Evolutionary conservation across 2,113 vertebrate genomes (phyloP), one percentile per base, ranked within the genome.

Genomic region (Vombatus ursinus): DNA sequence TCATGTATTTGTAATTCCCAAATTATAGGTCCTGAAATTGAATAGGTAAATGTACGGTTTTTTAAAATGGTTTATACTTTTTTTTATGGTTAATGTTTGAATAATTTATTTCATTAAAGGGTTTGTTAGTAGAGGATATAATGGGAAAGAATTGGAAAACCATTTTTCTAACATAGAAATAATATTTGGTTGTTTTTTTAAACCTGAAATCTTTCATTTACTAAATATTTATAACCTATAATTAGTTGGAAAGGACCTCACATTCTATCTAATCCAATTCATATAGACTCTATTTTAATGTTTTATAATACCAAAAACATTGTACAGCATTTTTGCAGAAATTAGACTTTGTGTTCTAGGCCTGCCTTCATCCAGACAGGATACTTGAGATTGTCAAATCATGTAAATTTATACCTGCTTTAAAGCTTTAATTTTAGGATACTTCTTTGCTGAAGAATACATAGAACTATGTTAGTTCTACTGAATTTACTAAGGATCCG

Each of bases 31-130:
- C 52, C 96, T 95, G 31, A 61, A 91, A 93, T 97, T 77, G 93
- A 91, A 95, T 93, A 89, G 14, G 50, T n/a, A 31, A 94, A 50
- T 96, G 49, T 94, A 97, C 92, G 50, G 90, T 44, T 84, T 94
- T 50, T 91, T 95, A 96, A 94, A 95, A 90, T 90, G 94, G 48
- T 90, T 91, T 97, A 37, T 26, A 94, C 2, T 95, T 93, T 94
- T 49, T 92, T 6, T 7, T 44, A 8, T 44, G 68, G 37, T 91
- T 95, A 44, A 95, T 95, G 95, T 23, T 44, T 94, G 19, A 94
- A 90, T 52, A 93, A 89, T 0, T 2, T 37, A 90, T 96, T 97
- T 95, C 91, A 90, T 93, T 92, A 93, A 93, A 94, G n/a, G 24
- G 52, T 37, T 52, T 93, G 92, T 95, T 91, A 8, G n/a, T 44